A percentile compares a stretch with the other conserved stretches of the same genome.
phyloP scores from a whole-genome alignment of 2,113 vertebrate genomes.

The Rhea pennata region DNA sequence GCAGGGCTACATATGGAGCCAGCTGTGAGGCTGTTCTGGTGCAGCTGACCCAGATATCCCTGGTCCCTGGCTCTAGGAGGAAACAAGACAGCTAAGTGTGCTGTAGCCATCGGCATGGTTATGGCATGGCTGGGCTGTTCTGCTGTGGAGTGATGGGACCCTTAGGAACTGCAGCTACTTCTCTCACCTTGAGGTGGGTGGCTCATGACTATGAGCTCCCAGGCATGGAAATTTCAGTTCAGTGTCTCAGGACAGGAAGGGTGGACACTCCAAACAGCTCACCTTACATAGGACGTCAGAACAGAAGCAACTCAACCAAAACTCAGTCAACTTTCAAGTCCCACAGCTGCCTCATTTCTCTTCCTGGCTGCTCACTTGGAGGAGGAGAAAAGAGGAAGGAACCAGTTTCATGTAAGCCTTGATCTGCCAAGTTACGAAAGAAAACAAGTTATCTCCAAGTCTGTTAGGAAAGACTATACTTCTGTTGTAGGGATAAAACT shows the following conservation, averaged over 20 bases:
- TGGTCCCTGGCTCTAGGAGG: neutral
- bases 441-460: neutral
- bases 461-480: neutral
- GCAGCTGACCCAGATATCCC: neutral
- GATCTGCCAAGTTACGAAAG: neutral
- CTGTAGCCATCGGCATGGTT: neutral
- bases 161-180: neutral
- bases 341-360: neutral
- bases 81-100: fast-evolving
- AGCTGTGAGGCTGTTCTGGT: neutral
- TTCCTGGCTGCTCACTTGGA: constrained; percentile 6
- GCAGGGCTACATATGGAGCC: too few relatives aligned
- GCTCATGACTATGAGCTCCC: neutral
- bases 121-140: neutral
- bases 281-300: neutral
- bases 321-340: neutral
- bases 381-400: neutral
- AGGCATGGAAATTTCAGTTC: neutral
- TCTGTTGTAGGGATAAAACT: neutral
- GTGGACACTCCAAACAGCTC: neutral
- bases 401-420: neutral
- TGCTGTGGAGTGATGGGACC: neutral
- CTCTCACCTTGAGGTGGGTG: neutral
- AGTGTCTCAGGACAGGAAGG: neutral
- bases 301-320: neutral